Evolutionary conservation across 2,113 vertebrate species (phyloP).

Genomic region (Oxyura jamaicensis): DNA sequence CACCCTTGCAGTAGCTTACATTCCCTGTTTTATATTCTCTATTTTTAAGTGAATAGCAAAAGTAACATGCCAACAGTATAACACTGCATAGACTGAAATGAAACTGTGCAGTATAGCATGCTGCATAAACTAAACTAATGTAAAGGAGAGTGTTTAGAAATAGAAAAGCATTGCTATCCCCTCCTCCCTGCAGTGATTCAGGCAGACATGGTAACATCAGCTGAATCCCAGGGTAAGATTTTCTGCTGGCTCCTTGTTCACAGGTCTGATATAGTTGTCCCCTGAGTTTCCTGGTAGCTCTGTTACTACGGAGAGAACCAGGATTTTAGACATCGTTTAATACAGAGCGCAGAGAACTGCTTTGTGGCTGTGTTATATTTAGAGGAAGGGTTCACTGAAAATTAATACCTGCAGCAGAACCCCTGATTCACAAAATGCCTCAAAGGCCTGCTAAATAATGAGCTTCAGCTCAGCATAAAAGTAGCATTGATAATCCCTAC

Average conservation of each 20-base stretch:
- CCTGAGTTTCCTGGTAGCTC: neutral
- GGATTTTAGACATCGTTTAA: neutral
- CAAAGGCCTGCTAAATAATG: neutral
- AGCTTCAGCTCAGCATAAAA: neutral
- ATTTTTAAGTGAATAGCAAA: conserved; percentile 28
- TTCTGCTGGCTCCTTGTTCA: conserved; percentile 29
- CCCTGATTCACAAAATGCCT: neutral
- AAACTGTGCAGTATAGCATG: neutral
- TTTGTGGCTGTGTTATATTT: conserved; percentile 13
- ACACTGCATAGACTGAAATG: conserved; percentile 29
- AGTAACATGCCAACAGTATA: conserved; percentile 22
- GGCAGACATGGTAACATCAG: conserved; percentile 48
- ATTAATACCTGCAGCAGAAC: conserved; percentile 19
- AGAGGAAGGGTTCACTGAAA: conserved; percentile 5
- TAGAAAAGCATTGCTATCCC: conserved; percentile 28
- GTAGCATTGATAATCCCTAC: neutral
- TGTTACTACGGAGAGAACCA: neutral
- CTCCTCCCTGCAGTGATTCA: neutral
- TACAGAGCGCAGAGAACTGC: neutral
- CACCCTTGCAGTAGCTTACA: neutral
- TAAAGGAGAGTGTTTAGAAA: conserved; percentile 39
- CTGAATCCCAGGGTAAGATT: conserved; percentile 24
- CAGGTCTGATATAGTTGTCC: neutral
- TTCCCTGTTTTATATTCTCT: neutral
- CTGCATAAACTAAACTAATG: conserved; percentile 23